These are phyloP conservation scores for Corynorhinus townsendii DNA, from an alignment of 2,113 vertebrate genomes.

Conservation along the genomic window DNA sequence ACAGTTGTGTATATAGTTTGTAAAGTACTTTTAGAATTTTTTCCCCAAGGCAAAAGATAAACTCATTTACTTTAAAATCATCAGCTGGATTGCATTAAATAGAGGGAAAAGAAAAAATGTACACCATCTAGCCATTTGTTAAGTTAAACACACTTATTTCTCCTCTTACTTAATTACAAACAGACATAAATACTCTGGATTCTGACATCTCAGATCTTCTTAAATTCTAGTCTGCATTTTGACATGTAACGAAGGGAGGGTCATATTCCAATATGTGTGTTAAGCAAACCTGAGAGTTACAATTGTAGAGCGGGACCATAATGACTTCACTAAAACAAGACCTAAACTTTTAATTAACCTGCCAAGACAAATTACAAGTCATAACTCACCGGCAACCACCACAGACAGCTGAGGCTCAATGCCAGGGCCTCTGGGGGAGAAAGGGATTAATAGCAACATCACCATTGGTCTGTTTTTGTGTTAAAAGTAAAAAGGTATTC, in stretches of 20 bases:
- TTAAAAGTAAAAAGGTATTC: conserved; percentile 51
- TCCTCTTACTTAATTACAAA: conserved; percentile 65
- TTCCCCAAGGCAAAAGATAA: conserved; percentile 51
- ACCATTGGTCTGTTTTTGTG: conserved; percentile 69
- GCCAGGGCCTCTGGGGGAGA: conserved; percentile 71
- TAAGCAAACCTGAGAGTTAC: conserved; percentile 75
- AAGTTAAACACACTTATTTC: conserved; percentile 66
- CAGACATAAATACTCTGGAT: conserved; percentile 53
- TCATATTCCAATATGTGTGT: conserved; percentile 67
- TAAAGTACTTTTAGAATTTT: conserved; percentile 41
- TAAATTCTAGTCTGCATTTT: conserved; percentile 55
- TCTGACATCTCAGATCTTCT: conserved; percentile 52
- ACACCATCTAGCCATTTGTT: conserved; percentile 52
- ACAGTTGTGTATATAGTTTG: conserved; percentile 13
- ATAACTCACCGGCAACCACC: conserved; percentile 74
- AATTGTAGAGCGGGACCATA: conserved; percentile 73
- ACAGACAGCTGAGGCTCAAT: conserved; percentile 80
- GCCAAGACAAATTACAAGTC: conserved; percentile 81
- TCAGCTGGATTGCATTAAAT: conserved; percentile 64
- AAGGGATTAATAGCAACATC: conserved; percentile 74
- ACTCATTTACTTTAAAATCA: conserved; percentile 54
- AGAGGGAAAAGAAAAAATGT: conserved; percentile 41
- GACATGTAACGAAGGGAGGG: conserved; percentile 29
- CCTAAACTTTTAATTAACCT: conserved; percentile 85
- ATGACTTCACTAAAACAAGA: conserved; percentile 80